Base-by-base conservation (phyloP, 2,113 vertebrate species). In the Nannospalax galili region DNA sequence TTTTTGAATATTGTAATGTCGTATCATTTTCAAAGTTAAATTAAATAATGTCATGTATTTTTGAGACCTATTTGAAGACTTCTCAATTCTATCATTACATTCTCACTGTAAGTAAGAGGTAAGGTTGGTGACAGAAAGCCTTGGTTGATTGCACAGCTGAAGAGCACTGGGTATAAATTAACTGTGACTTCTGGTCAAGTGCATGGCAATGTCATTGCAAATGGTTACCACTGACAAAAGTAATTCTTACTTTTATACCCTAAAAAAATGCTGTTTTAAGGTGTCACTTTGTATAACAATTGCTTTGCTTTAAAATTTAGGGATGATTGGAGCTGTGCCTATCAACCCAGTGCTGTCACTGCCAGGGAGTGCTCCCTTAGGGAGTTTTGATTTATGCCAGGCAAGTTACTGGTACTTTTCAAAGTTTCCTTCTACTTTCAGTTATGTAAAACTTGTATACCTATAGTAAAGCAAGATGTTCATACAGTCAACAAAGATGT, bases 221-320 rank as follows among this genome's bases (percentile, higher is more conserved):
- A 37, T 37, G 45, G 42, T 45, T 10, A 20, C 95, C 42, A 52
- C 6, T 52, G 58, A 30, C 45, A 72, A 77, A 78, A 85, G 37
- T 10, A 86, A 90, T 67, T 90, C 35, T 91, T 97, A 86, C 80
- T 88, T 96, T 95, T 60, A 94, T 75, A 40, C 94, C 3, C 4
- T 86, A 75, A 48, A 91, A 3, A 65, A 62, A 87, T n/a, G 20
- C 4, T 56, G 9, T 72, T 91, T 75, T 74, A 84, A 90, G 60
- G 84, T 89, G 37, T 96, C 64, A 75, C 2, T 32, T 24, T 80
- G 28, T 81, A 7, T 88, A 94, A 80, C 28, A 73, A 58, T 81
- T 92, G 40, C 48, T 96, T 95, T 96, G 28, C 73, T 92, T 89
- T 92, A 67, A 89, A 78, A 32, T 37, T 0, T 37, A 35, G 56